Percentiles rank a stretch among this genome's conserved stretches.
Conservation (phyloP, 2,113 vertebrate species). For the Oncorhynchus masou region DNA sequence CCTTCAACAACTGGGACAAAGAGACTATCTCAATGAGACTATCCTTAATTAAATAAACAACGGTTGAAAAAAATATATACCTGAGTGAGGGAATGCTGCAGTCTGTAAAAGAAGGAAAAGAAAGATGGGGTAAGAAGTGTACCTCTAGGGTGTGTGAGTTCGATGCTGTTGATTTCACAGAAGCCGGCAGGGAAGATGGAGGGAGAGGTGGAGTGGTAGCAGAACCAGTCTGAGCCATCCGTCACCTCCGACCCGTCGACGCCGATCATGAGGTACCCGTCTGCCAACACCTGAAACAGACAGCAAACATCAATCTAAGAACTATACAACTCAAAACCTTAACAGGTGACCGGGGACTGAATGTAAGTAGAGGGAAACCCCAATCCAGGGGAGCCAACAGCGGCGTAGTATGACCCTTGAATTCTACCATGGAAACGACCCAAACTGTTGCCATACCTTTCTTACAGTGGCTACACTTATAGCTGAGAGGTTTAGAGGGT, state of each 20-base stretch:
- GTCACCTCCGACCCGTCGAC: slow-evolving; percentile 98
- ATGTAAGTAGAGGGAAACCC: background rate
- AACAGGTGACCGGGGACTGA: background rate
- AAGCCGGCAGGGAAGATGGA: slow-evolving; percentile 98
- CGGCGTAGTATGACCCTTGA: no score
- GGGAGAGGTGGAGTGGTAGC: slow-evolving; percentile 94
- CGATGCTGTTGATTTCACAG: slow-evolving; percentile 99
- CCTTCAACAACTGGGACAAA: background rate
- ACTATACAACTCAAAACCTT: background rate
- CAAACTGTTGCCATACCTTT: slow-evolving; percentile 76
- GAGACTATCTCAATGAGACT: no score
- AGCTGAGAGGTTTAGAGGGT: slow-evolving; percentile 96
- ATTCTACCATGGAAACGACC: no score
- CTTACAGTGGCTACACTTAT: slow-evolving; percentile 98
- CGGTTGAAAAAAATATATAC: no score
- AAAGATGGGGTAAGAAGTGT: slow-evolving; percentile 19
- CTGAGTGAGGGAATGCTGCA: background rate
- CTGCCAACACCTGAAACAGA: slow-evolving; percentile 70
- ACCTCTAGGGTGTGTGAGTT: slow-evolving; percentile 98
- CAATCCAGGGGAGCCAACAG: no score
- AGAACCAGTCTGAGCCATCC: slow-evolving; percentile 99
- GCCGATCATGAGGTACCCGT: slow-evolving; percentile 98
- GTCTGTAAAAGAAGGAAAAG: background rate
- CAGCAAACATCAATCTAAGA: no score
- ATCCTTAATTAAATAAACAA: no score